Evolutionary conservation across 1,140 invertebrate species (phyloP), one percentile per base, ranked within the genome.

Genomic region (Nasonia vitripennis): DNA sequence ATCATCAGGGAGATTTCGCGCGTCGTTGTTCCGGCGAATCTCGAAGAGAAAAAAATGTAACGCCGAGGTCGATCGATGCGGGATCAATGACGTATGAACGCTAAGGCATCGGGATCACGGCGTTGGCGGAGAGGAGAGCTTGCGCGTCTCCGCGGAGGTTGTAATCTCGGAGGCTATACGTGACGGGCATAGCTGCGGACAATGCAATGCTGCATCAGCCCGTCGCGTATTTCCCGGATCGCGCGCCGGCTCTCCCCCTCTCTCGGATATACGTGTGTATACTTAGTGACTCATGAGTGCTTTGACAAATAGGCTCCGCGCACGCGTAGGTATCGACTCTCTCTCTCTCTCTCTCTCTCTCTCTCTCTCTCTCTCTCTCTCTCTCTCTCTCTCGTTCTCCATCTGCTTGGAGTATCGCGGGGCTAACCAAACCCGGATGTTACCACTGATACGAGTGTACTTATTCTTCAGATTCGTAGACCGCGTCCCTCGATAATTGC

Each of bases 71-170:
- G 41, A 55, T 78, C 75, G 41, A 45, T 9, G 75, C 27, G 1
- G 75, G 27, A 78, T 78, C 75, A 34, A 78, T 78, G 75, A 51
- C 12, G 27, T 11, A 48, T n/a, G 7, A 62, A 75, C 73, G 73
- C n/a, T 45, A 41, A 20, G 75, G 31, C 31, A 27, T 75, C 34
- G 10, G 17, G 2, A 45, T 23, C 34, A 31, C 10, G 23, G 41
- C 37, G 6, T 2, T 1, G 45, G n/a, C 11, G 20, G 14, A 4
- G 45, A 23, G 37, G 45, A 9, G 7, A 51, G 2, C 41, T 27
- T 23, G 41, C 48, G n/a, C n/a, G 75, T 78, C 75, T 78, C 75
- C 75, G 75, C 75, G 75, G 75, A 55, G 75, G n/a, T 78, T 78
- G 75, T 78, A 79, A 79, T 79, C 78, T 67, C 75, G 27, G 45